Percentiles rank a stretch among this genome's conserved stretches.
Evolutionary conservation across 2,797 vertebrate species (phyloP).

Genomic region (Helostoma temminkii): DNA sequence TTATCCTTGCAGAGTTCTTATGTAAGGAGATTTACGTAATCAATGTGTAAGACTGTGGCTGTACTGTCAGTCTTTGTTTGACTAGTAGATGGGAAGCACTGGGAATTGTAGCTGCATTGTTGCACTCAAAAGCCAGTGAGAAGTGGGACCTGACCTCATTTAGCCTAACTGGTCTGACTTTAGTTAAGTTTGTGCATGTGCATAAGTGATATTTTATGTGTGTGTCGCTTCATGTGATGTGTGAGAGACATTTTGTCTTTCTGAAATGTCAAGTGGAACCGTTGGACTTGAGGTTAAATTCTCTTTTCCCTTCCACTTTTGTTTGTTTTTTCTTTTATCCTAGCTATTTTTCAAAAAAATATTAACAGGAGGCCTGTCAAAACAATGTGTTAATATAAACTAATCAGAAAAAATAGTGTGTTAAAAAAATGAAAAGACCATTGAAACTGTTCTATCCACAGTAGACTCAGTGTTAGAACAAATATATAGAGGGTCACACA

Average conservation of each 20-base stretch:
- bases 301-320: conserved; percentile 4
- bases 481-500: no score
- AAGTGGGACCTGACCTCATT: conserved; percentile 46
- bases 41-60: conserved; percentile 49
- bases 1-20: conserved; percentile 59
- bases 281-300: conserved; percentile 1
- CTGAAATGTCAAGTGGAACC: neutral
- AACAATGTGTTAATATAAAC: no score
- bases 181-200: conserved; percentile 14
- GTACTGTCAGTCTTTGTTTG: conserved; percentile 65
- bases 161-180: conserved; percentile 38
- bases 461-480: no score
- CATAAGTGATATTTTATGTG: neutral
- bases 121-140: conserved; percentile 19
- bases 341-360: neutral
- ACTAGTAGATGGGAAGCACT: conserved; percentile 24
- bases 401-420: no score
- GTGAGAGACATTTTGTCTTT: neutral
- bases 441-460: no score
- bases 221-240: neutral
- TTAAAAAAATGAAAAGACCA: no score
- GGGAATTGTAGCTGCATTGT: conserved; percentile 45
- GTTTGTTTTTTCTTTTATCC: conserved; percentile 1
- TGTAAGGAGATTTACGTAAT: conserved; percentile 69
- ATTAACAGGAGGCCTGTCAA: no score